Percentiles rank a stretch among this genome's conserved stretches.
These are phyloP conservation scores for Myotis davidii DNA, from an alignment of 2,113 vertebrate species.

Conservation along the genomic window DNA sequence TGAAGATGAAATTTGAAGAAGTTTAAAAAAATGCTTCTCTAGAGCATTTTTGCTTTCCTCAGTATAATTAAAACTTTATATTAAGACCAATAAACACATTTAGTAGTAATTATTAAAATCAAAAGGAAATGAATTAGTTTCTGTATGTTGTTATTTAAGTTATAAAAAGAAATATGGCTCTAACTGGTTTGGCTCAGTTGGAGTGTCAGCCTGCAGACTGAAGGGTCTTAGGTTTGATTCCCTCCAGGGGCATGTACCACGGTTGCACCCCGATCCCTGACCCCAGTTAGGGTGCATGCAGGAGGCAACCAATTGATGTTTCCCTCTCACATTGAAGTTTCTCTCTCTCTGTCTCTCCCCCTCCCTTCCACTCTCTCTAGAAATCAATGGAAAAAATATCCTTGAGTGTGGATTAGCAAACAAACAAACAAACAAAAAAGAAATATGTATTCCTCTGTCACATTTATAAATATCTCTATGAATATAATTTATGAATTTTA, in stretches of 20 bases:
- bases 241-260: no score
- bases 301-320: no score
- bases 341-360: no score
- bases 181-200: no score
- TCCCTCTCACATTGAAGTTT: no score
- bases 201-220: no score
- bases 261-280: no score
- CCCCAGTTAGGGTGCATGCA: no score
- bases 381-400: no score
- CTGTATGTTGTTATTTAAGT: background rate
- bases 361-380: no score
- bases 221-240: no score
- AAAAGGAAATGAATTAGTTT: background rate
- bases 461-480: background rate
- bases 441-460: background rate
- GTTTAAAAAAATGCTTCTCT: background rate
- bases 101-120: background rate
- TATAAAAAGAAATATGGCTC: background rate
- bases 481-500: constrained; percentile 2
- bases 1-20: background rate
- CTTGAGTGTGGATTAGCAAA: no score
- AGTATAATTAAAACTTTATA: background rate
- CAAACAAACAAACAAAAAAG: background rate
- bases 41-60: background rate
- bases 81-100: background rate